These are phyloP conservation scores for Geophilus truncorum DNA, from an alignment of 2,888 invertebrate species.

Conservation along the genomic window DNA sequence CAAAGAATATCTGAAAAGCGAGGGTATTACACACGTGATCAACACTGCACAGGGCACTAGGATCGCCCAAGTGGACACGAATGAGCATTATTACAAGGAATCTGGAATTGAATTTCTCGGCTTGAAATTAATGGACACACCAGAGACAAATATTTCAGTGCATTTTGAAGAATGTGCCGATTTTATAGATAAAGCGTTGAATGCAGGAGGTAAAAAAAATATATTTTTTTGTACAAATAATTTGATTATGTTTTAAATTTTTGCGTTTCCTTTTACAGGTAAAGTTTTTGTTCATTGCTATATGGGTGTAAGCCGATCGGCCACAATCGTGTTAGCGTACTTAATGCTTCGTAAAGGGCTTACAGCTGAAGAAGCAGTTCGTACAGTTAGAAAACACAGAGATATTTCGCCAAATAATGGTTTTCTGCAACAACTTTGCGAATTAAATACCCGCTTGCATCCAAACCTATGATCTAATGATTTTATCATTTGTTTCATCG, in stretches of 20 bases:
- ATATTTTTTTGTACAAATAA: no score
- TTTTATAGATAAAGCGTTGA: conserved; percentile 73
- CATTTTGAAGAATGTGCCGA: conserved; percentile 73
- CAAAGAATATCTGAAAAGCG: conserved; percentile 57
- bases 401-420: conserved; percentile 74
- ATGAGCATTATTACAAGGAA: conserved; percentile 66
- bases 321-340: conserved; percentile 73
- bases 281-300: conserved; percentile 78
- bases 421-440: conserved; percentile 70
- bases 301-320: conserved; percentile 75
- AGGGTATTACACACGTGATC: conserved; percentile 79
- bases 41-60: conserved; percentile 78
- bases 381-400: conserved; percentile 62
- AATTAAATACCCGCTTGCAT: conserved; percentile 52
- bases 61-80: conserved; percentile 76
- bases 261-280: no score
- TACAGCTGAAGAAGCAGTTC: conserved; percentile 68
- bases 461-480: no score
- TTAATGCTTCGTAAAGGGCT: conserved; percentile 73
- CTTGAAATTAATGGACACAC: conserved; percentile 71
- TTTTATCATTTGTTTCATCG: no score
- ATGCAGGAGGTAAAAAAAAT: conserved; percentile 59
- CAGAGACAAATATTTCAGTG: conserved; percentile 69
- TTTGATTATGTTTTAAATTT: no score
- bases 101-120: conserved; percentile 70